phyloP scores from a whole-genome alignment of 2,113 vertebrate species.

The Sinocyclocheilus maitianheensis region DNA sequence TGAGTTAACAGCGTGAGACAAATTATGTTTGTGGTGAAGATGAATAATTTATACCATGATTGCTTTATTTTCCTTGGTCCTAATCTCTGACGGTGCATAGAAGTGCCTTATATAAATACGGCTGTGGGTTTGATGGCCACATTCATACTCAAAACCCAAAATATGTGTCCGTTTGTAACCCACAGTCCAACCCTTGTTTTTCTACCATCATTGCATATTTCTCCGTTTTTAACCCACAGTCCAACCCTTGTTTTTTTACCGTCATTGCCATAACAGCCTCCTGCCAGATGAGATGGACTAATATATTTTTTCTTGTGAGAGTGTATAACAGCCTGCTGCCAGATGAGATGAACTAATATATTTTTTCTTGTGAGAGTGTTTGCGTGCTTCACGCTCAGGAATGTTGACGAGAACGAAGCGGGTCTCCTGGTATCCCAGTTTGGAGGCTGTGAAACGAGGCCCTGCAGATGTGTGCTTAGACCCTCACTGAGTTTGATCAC shows the following conservation, averaged over 20 bases:
- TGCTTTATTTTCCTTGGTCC: constrained; percentile 6
- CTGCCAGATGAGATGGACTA: too few species aligned
- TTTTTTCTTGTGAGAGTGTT: neutral
- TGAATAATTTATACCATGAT: neutral
- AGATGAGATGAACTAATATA: neutral
- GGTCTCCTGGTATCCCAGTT: neutral
- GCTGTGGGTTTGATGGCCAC: neutral
- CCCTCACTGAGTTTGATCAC: constrained; percentile 2
- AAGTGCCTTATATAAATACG: neutral
- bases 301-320: too few species aligned
- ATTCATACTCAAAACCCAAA: neutral
- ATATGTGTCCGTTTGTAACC: neutral
- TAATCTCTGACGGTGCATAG: neutral
- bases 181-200: constrained; percentile 18
- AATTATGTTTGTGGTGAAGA: neutral
- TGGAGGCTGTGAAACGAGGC: neutral
- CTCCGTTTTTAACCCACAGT: too few species aligned
- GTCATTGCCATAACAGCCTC: too few species aligned
- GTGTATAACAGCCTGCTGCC: constrained; percentile 2
- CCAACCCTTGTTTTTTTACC: too few species aligned
- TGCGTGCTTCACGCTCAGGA: neutral
- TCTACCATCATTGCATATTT: neutral
- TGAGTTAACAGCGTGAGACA: neutral
- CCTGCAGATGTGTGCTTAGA: constrained; percentile 30
- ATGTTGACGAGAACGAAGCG: neutral